A percentile compares a stretch with the other conserved stretches of the same genome.
These are phyloP conservation scores for Steinernema hermaphroditum DNA, from an alignment of 2,888 invertebrate genomes.

Conservation along the genomic window DNA sequence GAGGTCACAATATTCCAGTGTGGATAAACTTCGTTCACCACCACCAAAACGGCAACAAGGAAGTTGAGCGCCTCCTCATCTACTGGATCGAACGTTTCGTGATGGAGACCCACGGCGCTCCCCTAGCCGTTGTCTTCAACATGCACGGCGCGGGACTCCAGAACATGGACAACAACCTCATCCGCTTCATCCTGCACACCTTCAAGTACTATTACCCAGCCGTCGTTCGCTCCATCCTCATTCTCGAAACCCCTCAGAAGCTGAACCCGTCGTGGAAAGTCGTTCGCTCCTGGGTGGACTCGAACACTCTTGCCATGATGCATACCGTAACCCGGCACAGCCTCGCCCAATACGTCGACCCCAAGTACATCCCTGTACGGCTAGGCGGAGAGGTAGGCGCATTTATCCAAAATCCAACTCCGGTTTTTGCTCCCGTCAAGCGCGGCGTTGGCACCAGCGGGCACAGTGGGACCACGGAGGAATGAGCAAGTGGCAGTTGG, in stretches of 20 bases:
- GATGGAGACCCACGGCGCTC: constrained; percentile 52
- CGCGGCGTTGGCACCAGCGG: neutral
- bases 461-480: neutral
- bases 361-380: constrained; percentile 45
- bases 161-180: constrained; percentile 59
- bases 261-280: constrained; percentile 61
- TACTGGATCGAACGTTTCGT: constrained; percentile 64
- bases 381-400: constrained; percentile 56
- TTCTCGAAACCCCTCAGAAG: constrained; percentile 56
- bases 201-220: constrained; percentile 62
- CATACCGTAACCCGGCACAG: constrained; percentile 43
- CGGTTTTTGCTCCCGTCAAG: neutral
- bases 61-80: constrained; percentile 53
- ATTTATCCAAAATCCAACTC: constrained; percentile 12
- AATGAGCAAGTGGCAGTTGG: neutral
- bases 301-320: constrained; percentile 35
- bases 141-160: constrained; percentile 52
- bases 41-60: constrained; percentile 45
- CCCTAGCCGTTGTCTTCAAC: constrained; percentile 56
- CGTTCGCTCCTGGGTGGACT: constrained; percentile 39
- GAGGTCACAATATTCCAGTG: constrained; percentile 57
- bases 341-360: constrained; percentile 50
- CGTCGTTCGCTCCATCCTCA: constrained; percentile 48
- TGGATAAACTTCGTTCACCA: constrained; percentile 59
- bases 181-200: constrained; percentile 59